phyloP scores from a whole-genome alignment of 2,888 invertebrate genomes.

The Netelia virgata region DNA sequence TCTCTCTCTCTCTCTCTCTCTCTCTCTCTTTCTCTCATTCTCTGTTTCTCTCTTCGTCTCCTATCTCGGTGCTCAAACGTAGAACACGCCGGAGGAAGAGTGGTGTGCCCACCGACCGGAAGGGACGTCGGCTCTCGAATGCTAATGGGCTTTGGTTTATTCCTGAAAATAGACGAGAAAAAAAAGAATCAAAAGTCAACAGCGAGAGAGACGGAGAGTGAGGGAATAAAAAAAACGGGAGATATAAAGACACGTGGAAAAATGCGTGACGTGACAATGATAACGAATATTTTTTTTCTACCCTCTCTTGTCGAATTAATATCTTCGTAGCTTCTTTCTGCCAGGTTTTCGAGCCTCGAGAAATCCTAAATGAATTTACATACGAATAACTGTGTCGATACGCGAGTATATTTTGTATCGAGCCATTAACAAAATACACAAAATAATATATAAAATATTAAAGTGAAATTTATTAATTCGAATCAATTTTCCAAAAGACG shows the following conservation, averaged over 20 bases:
- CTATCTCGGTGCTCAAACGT: conserved; percentile 16
- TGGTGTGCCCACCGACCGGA: conserved; percentile 47
- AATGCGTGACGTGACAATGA: conserved; percentile 27
- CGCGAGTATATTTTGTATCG: no score
- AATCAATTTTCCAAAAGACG: background rate
- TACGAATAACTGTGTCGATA: no score
- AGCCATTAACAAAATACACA: no score
- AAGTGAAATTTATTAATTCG: no score
- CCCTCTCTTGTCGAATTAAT: background rate
- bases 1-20: conserved; percentile 5
- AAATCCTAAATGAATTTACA: background rate
- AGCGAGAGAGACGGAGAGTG: no score
- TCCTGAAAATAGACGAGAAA: background rate
- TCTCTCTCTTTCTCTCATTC: background rate
- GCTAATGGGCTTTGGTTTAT: conserved; percentile 56
- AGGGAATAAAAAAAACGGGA: background rate
- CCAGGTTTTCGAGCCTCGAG: background rate
- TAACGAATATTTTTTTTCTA: conserved; percentile 24
- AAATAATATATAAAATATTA: no score
- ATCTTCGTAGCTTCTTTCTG: background rate
- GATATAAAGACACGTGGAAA: background rate
- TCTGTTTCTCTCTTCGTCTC: background rate
- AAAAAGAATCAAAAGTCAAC: background rate
- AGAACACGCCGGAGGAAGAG: conserved; percentile 31
- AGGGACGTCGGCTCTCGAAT: conserved; percentile 18